A percentile compares a stretch with the other conserved stretches of the same genome.
Conservation (phyloP, 2,113 vertebrate genomes). For the Cebidichthys violaceus region DNA sequence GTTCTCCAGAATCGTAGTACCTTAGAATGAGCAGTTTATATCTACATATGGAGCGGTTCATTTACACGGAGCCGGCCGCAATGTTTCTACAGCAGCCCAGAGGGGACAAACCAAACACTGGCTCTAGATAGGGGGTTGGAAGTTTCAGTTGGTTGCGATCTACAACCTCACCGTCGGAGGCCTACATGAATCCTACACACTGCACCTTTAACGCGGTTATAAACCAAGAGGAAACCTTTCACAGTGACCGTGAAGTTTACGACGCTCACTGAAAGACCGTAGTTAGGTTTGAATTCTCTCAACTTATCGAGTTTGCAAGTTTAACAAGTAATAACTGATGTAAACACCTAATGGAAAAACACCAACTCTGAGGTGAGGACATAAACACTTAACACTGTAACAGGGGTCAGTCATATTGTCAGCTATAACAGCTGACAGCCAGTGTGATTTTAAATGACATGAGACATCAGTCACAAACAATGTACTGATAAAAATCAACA, state of each 20-base stretch:
- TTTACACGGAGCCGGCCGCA: too few relatives aligned
- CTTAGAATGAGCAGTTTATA: too few relatives aligned
- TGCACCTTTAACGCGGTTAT: constrained; percentile 4
- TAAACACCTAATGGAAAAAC: not conserved
- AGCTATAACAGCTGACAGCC: not conserved
- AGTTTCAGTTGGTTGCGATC: too few relatives aligned
- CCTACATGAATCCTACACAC: not conserved
- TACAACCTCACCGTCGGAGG: too few relatives aligned
- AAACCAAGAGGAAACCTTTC: not conserved
- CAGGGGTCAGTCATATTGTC: not conserved
- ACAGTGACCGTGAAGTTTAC: not conserved
- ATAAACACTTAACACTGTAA: not conserved
- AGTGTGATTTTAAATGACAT: not conserved
- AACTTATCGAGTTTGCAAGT: too few relatives aligned
- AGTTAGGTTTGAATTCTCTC: not conserved
- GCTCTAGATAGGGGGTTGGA: too few relatives aligned
- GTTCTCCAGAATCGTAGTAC: not conserved
- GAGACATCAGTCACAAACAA: not conserved
- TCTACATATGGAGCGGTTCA: too few relatives aligned
- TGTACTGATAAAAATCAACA: not conserved
- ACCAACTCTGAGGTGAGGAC: not conserved
- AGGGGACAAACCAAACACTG: too few relatives aligned
- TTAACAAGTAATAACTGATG: not conserved
- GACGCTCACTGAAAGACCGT: not conserved
- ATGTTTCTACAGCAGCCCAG: too few relatives aligned